Percentiles rank a stretch among this genome's conserved stretches.
These are phyloP conservation scores for Leucania comma DNA, from an alignment of 2,888 invertebrate genomes.

Conservation along the genomic window DNA sequence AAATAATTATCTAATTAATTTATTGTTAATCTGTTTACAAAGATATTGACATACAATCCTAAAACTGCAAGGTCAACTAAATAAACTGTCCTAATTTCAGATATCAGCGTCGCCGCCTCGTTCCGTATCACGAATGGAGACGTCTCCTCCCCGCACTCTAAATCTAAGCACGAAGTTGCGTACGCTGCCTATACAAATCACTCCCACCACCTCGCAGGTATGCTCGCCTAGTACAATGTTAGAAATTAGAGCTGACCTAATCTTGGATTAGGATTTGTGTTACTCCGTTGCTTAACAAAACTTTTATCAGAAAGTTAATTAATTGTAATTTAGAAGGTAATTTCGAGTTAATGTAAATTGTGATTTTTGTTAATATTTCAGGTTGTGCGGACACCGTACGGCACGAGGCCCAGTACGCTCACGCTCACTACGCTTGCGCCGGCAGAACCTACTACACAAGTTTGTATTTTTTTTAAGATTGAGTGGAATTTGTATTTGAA, in stretches of 20 bases:
- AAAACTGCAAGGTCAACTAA: conserved; percentile 38
- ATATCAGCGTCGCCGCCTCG: conserved; percentile 83
- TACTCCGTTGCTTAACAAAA: conserved; percentile 2
- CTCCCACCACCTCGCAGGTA: conserved; percentile 88
- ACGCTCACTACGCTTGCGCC: conserved; percentile 85
- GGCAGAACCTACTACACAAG: conserved; percentile 76
- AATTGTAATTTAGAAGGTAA: conserved; percentile 1
- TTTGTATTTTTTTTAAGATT: conserved; percentile 39
- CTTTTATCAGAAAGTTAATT: conserved; percentile 20
- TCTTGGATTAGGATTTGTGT: conserved; percentile 75
- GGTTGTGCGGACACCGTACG: conserved; percentile 85
- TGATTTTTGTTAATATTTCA: conserved; percentile 62
- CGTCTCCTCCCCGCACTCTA: conserved; percentile 82
- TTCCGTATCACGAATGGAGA: conserved; percentile 74
- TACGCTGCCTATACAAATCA: conserved; percentile 86
- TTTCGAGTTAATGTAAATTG: conserved; percentile 17
- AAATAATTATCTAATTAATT: neutral
- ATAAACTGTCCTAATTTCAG: conserved; percentile 71
- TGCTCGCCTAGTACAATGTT: conserved; percentile 83
- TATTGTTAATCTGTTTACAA: conserved; percentile 1
- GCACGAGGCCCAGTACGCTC: conserved; percentile 82
- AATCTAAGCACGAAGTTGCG: conserved; percentile 87
- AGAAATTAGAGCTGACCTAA: conserved; percentile 86
- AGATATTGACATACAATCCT: conserved; percentile 13
- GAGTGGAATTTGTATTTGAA: neutral